Evolutionary conservation across 2,113 vertebrate species (phyloP).

Genomic region (Brevimyrus niger): DNA sequence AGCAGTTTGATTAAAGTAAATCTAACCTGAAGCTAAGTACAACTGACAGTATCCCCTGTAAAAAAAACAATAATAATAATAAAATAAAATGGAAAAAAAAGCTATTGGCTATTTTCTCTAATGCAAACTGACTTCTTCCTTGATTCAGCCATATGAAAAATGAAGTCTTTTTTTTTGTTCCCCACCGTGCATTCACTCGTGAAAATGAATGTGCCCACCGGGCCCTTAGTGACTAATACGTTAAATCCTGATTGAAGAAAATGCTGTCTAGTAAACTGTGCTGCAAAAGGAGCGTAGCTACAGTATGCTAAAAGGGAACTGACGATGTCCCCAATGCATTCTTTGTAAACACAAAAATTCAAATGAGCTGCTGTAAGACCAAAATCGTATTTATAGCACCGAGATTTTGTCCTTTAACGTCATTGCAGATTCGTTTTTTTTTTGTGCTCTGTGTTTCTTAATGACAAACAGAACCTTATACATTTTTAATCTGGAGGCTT

Average conservation of each 20-base stretch:
- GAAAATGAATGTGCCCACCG: not conserved
- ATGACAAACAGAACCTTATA: conserved; percentile 17
- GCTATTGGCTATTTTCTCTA: not conserved
- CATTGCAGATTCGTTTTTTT: conserved; percentile 25
- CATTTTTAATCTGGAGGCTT: conserved; percentile 13
- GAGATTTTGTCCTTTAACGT: conserved; percentile 17
- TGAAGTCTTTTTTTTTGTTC: not conserved
- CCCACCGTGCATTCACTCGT: not conserved
- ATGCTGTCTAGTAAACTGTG: conserved; percentile 14
- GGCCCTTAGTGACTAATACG: not conserved
- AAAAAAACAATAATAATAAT: not conserved
- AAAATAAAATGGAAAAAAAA: not conserved
- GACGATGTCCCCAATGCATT: conserved; percentile 36
- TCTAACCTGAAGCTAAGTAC: not conserved
- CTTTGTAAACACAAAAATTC: conserved; percentile 28
- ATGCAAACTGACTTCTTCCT: not conserved
- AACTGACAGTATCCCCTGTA: not conserved
- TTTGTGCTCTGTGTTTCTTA: conserved; percentile 11
- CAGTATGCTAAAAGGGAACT: conserved; percentile 40
- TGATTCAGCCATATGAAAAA: not conserved
- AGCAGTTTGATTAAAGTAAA: not conserved
- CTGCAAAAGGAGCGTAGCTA: conserved; percentile 31
- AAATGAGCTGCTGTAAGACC: conserved; percentile 26
- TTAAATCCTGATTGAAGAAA: conserved; percentile 28
- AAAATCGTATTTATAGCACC: conserved; percentile 33